These are phyloP conservation scores for Helleia helle DNA, from an alignment of 2,888 invertebrate species.

Conservation along the genomic window DNA sequence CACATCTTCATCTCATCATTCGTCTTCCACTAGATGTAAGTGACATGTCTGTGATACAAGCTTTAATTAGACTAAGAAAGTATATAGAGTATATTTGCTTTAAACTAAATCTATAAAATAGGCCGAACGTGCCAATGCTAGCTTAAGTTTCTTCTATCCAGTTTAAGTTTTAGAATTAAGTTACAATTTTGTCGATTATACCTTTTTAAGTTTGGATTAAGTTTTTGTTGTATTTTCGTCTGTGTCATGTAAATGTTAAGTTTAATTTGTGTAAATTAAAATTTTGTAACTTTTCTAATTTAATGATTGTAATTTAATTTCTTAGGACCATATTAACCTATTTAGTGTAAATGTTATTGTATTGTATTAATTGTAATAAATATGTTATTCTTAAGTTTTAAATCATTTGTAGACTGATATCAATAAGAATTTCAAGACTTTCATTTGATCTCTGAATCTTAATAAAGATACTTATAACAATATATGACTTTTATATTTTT, in stretches of 20 bases:
- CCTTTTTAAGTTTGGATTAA: constrained; percentile 18
- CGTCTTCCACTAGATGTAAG: constrained; percentile 61
- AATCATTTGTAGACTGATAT: constrained; percentile 52
- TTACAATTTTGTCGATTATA: constrained; percentile 12
- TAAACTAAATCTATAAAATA: constrained; percentile 25
- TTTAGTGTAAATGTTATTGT: too few species aligned
- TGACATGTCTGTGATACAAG: constrained; percentile 60
- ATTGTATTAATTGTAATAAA: too few species aligned
- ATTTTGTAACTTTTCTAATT: too few species aligned
- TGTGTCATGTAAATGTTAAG: constrained; percentile 35
- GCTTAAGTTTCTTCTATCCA: constrained; percentile 14
- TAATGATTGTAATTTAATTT: too few species aligned
- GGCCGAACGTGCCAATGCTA: constrained; percentile 67
- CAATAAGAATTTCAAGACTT: constrained; percentile 63
- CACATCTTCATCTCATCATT: constrained; percentile 32
- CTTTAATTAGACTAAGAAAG: constrained; percentile 48
- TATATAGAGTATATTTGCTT: constrained; percentile 14
- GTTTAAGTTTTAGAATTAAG: constrained; percentile 17
- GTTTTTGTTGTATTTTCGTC: constrained; percentile 29
- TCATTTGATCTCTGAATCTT: constrained; percentile 69
- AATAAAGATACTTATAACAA: constrained; percentile 42
- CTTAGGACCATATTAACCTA: too few species aligned
- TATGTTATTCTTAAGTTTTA: too few species aligned
- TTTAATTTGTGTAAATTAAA: constrained; percentile 9
- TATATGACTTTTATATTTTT: background rate